Evolutionary conservation across 2,888 invertebrate species (phyloP), one percentile per base, ranked within the genome.

Genomic region (Germaria angustata): DNA sequence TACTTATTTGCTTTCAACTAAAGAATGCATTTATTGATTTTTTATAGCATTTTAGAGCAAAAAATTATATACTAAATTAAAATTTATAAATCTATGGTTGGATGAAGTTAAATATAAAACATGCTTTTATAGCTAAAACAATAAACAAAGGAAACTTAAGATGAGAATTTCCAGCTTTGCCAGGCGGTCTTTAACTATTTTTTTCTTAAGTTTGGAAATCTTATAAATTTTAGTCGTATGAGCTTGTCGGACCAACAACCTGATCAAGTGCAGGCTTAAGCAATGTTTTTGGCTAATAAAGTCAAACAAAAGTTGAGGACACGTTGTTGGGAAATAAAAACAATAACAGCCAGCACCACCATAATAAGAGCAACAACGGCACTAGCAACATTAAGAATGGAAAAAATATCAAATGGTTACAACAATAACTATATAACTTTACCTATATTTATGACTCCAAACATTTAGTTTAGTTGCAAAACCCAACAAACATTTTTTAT

Each of bases 251-350:
- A n/a, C 39, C n/a, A 73, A 65, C 78, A 69, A 71, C 63, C 75
- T 71, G 75, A 71, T 57, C 66, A 75, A 82, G 75, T 75, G 79
- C 51, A 82, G 76, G 82, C 79, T 79, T 82, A 82, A 82, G 55
- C 73, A 82, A 34, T 79, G 84, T 84, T 79, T n/a, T 65, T 73
- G 76, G 78, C 84, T 85, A 84, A 85, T 85, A 85, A 85, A 84
- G 84, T 84, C 84, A 73, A 84, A 80, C 81, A 84, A 82, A 84
- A 85, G 78, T 85, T 84, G 80, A 78, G 69, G 46, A 68, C 71
- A 79, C 34, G 59, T 44, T 59, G 66, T 53, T 34, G 41, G 28
- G 63, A 49, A 49, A 71, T 13, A 32, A 66, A 65, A 65, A 73
- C 57, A 75, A 75, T 63, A 81, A 63, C 55, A 61, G 34, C 34